These are phyloP conservation scores for Caenorhabditis remanei DNA, from an alignment of 1,140 invertebrate genomes.

Conservation along the genomic window DNA sequence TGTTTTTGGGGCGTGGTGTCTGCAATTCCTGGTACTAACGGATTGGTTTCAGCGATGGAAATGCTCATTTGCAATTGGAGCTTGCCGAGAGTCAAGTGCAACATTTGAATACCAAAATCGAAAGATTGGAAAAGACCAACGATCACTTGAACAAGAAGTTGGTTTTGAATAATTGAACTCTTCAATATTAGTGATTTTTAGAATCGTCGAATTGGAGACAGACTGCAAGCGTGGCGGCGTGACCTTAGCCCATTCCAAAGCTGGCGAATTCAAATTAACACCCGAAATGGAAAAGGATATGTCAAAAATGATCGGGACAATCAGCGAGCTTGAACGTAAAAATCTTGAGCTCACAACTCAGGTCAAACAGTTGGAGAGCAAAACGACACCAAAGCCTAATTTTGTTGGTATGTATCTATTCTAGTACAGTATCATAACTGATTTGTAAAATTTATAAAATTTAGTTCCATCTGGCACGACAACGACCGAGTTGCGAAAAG, in stretches of 20 bases:
- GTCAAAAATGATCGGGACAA: slow-evolving; percentile 66
- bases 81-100: slow-evolving; percentile 70
- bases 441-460: not conserved
- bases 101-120: slow-evolving; percentile 65
- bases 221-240: slow-evolving; percentile 62
- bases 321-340: slow-evolving; percentile 70
- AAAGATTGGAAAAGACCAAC: slow-evolving; percentile 66
- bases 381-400: slow-evolving; percentile 19
- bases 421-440: not conserved
- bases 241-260: slow-evolving; percentile 55
- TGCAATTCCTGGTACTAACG: not conserved
- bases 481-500: slow-evolving; percentile 70
- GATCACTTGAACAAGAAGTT: slow-evolving; percentile 63
- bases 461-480: slow-evolving; percentile 62
- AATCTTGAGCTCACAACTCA: slow-evolving; percentile 69
- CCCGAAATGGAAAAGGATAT: slow-evolving; percentile 71
- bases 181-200: slow-evolving; percentile 53
- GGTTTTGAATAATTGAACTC: not conserved
- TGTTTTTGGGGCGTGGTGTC: not conserved
- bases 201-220: slow-evolving; percentile 69
- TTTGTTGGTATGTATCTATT: slow-evolving; percentile 45
- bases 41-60: slow-evolving; percentile 69
- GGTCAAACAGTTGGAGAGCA: slow-evolving; percentile 60
- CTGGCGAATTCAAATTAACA: slow-evolving; percentile 60
- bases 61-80: slow-evolving; percentile 71